phyloP scores from a whole-genome alignment of 2,888 invertebrate species.

The Diplazon laetatorius region DNA sequence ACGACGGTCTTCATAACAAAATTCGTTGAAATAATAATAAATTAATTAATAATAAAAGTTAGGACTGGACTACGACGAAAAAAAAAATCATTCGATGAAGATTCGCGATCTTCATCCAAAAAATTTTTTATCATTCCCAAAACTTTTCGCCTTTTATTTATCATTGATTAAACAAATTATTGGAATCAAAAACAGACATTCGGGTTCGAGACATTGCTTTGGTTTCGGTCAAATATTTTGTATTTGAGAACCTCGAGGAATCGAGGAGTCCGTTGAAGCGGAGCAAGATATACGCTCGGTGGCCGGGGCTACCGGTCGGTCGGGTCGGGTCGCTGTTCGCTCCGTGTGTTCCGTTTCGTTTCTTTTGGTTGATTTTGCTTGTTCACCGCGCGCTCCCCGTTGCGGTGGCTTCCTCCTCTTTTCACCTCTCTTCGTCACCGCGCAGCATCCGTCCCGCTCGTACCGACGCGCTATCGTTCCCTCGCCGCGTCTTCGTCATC shows the following conservation, averaged over 20 bases:
- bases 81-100: no score
- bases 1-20: no score
- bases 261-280: slow-evolving; percentile 76
- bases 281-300: slow-evolving; percentile 79
- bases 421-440: slow-evolving; percentile 63
- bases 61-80: no score
- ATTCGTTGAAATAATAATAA: no score
- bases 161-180: no score
- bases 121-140: no score
- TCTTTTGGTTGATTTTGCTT: slow-evolving; percentile 63
- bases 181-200: not conserved
- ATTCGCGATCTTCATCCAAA: no score
- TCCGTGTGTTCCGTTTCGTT: slow-evolving; percentile 73
- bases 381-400: slow-evolving; percentile 69
- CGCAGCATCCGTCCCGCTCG: slow-evolving; percentile 61
- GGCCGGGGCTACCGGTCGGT: slow-evolving; percentile 80
- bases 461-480: slow-evolving; percentile 56
- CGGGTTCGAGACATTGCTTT: not conserved
- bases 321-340: slow-evolving; percentile 81
- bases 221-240: slow-evolving; percentile 23
- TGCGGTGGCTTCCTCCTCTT: slow-evolving; percentile 51
- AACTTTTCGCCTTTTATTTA: no score
- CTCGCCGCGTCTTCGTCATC: slow-evolving; percentile 50
- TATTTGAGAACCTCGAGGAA: slow-evolving; percentile 79
- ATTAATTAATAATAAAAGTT: no score